A percentile compares a stretch with the other conserved stretches of the same genome.
These are phyloP conservation scores for Papilio glaucus DNA, from an alignment of 1,140 invertebrate species.

Conservation along the genomic window DNA sequence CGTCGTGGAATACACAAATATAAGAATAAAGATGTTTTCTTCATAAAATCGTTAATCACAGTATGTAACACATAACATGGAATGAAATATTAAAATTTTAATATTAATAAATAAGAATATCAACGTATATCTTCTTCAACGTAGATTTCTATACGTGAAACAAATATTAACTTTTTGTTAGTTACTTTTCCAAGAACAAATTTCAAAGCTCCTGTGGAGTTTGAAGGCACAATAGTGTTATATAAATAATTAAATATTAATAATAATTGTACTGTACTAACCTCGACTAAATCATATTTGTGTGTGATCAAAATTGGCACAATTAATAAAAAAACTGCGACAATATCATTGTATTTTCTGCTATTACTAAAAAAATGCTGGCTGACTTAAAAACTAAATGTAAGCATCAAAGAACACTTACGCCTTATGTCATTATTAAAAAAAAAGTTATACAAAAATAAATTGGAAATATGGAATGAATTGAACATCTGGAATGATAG, in stretches of 20 bases:
- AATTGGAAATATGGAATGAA: constrained; percentile 65
- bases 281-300: constrained; percentile 40
- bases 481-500: constrained; percentile 52
- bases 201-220: constrained; percentile 57
- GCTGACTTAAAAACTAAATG: constrained; percentile 45
- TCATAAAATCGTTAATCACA: constrained; percentile 76
- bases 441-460: constrained; percentile 55
- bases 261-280: constrained; percentile 58
- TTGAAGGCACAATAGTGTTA: constrained; percentile 71
- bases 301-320: constrained; percentile 52
- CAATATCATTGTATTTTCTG: constrained; percentile 33
- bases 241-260: constrained; percentile 51
- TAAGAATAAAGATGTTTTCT: constrained; percentile 58
- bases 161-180: constrained; percentile 47
- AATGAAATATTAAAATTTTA: constrained; percentile 67
- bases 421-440: constrained; percentile 43
- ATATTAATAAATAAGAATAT: constrained; percentile 62
- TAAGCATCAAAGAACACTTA: constrained; percentile 50
- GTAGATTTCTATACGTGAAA: constrained; percentile 45
- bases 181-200: constrained; percentile 58
- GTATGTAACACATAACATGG: constrained; percentile 71
- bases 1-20: constrained; percentile 61
- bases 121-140: no score
- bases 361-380: constrained; percentile 46
- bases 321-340: constrained; percentile 41